Evolutionary conservation across 2,797 vertebrate genomes (phyloP).

Genomic region (Aselliscus stoliczkanus): DNA sequence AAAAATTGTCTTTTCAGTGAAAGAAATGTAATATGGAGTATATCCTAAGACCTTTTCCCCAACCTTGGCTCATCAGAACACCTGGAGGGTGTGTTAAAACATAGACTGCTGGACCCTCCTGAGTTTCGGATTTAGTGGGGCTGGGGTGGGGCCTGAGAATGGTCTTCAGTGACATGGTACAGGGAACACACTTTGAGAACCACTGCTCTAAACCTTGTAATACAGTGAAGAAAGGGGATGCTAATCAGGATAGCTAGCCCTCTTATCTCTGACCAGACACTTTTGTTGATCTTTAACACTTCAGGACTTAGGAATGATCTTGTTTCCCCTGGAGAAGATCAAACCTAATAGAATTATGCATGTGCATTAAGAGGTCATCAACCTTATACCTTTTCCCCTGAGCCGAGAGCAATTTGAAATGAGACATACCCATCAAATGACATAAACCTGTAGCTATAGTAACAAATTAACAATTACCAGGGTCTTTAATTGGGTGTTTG

Average conservation of each 20-base stretch:
- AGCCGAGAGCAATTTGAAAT: conserved; percentile 53
- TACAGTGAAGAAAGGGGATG: not conserved
- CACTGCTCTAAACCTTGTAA: not conserved
- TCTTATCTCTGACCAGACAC: not conserved
- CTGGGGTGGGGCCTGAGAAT: not conserved
- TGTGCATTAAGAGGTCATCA: conserved; percentile 49
- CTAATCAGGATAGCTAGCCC: not conserved
- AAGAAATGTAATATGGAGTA: not conserved
- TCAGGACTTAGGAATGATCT: not conserved
- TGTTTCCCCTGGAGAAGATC: conserved; percentile 30
- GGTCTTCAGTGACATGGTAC: not conserved
- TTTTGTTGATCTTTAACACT: not conserved
- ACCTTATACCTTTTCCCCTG: conserved; percentile 29
- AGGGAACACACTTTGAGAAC: not conserved
- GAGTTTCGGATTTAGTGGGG: not conserved
- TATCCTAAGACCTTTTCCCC: not conserved
- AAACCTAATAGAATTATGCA: conserved; percentile 52
- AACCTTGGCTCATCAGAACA: not conserved
- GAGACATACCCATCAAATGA: conserved; percentile 30
- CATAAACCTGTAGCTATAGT: conserved; percentile 52
- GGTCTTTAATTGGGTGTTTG: conserved; percentile 19
- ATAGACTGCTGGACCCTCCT: not conserved
- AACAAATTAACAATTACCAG: conserved; percentile 51
- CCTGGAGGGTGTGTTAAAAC: not conserved
- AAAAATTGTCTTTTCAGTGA: not conserved